These are phyloP conservation scores for Eleutherodactylus coqui DNA, from an alignment of 2,797 vertebrate genomes.

Conservation along the genomic window DNA sequence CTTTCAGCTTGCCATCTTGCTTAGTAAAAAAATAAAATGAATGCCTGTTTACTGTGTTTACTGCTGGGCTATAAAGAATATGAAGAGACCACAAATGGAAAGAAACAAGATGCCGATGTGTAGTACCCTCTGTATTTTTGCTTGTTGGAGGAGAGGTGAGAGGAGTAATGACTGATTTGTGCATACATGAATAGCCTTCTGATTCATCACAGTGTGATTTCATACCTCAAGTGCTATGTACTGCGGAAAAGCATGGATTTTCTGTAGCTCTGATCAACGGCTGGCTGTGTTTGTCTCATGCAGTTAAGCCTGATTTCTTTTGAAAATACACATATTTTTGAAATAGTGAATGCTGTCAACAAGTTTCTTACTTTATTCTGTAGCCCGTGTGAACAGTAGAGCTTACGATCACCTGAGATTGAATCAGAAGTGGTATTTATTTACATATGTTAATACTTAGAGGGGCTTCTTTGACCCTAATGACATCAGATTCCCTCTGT, in stretches of 20 bases:
- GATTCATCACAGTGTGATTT: constrained; percentile 58
- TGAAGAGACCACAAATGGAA: constrained; percentile 12
- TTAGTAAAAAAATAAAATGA: constrained; percentile 10
- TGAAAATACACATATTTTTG: constrained; percentile 19
- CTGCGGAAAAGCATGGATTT: constrained; percentile 24
- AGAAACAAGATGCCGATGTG: constrained; percentile 36
- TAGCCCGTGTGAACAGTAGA: background rate
- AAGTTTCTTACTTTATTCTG: background rate
- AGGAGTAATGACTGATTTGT: constrained; percentile 45
- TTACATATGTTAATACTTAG: no score
- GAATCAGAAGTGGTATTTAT: background rate
- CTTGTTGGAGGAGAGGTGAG: constrained; percentile 33
- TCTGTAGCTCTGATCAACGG: constrained; percentile 24
- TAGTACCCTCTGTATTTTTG: constrained; percentile 47
- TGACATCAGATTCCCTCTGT: no score
- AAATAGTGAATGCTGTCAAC: background rate
- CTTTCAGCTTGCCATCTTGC: constrained; percentile 8
- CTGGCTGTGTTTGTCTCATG: constrained; percentile 30
- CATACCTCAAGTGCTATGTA: constrained; percentile 47
- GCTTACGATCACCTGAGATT: background rate
- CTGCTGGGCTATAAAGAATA: constrained; percentile 25
- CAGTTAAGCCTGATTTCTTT: constrained; percentile 28
- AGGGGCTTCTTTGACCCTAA: no score
- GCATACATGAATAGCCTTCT: constrained; percentile 56
- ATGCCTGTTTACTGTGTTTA: constrained; percentile 30